phyloP scores from a whole-genome alignment of 30 jellyfish, hydroid and myxozoan species.

The Chironex yamaguchii region DNA sequence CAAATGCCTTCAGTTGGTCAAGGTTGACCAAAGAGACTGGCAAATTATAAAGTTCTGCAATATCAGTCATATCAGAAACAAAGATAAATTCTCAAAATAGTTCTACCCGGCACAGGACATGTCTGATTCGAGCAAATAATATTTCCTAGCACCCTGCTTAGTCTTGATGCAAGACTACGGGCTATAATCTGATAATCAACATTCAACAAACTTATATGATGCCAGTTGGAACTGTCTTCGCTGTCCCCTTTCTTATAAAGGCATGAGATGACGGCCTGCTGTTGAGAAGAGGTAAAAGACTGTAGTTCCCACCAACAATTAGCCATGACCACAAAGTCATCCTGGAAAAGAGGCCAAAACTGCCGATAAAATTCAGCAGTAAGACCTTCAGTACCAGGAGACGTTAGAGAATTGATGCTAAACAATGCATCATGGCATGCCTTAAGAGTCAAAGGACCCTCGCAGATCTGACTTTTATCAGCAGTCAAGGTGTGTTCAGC shows the following conservation, averaged over 20 bases:
- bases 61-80: constrained; percentile 7
- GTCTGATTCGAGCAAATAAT: constrained; percentile 43
- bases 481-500: too few species aligned
- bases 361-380: constrained; percentile 10
- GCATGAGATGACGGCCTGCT: constrained; percentile 10
- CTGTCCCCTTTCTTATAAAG: constrained; percentile 40
- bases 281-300: constrained; percentile 1
- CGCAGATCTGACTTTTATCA: not conserved
- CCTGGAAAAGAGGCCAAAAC: not conserved
- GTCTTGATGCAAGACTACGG: constrained; percentile 8
- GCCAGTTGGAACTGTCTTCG: constrained; percentile 26
- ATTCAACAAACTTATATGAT: constrained; percentile 8
- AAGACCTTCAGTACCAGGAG: constrained; percentile 34
- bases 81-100: constrained; percentile 23
- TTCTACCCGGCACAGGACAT: constrained; percentile 62
- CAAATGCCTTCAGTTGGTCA: constrained; percentile 68
- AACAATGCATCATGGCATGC: not conserved
- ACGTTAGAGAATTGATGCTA: not conserved
- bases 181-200: constrained; percentile 38
- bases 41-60: not conserved
- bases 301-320: too few species aligned
- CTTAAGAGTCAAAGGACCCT: not conserved
- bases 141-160: constrained; percentile 5
- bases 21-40: constrained; percentile 3
- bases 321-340: too few species aligned